These are phyloP conservation scores for Agraylea sexmaculata DNA, from an alignment of 1,140 invertebrate genomes.

Conservation along the genomic window DNA sequence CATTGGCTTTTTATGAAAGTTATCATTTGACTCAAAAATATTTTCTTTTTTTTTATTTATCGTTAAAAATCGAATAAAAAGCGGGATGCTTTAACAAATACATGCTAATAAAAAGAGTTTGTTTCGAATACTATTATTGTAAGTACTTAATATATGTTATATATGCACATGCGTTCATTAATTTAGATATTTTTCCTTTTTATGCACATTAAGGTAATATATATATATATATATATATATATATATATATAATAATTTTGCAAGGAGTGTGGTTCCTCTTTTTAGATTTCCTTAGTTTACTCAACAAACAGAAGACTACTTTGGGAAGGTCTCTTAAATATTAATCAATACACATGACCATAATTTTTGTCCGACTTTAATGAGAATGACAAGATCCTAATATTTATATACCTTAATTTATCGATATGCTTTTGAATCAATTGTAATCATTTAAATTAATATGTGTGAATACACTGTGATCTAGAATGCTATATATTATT, in stretches of 20 bases:
- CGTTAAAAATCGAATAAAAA: conserved; percentile 2
- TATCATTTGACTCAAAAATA: conserved; percentile 1
- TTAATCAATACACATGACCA: background rate
- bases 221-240: no score
- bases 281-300: conserved; percentile 29
- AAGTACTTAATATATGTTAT: no score
- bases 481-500: no score
- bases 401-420: conserved; percentile 8
- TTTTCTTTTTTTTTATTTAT: background rate
- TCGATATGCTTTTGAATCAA: conserved; percentile 21
- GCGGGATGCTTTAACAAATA: conserved; percentile 3
- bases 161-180: no score
- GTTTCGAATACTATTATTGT: no score
- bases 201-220: no score
- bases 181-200: conserved; percentile 1
- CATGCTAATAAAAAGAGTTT: no score
- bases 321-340: background rate
- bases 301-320: background rate
- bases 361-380: conserved; percentile 2
- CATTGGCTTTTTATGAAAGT: conserved; percentile 1
- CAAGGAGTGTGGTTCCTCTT: conserved; percentile 42
- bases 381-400: background rate
- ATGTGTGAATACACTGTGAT: no score
- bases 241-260: conserved; percentile 22
- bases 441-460: no score